These are phyloP conservation scores for Linnaemya vulpina DNA, from an alignment of 2,888 invertebrate genomes.

Conservation along the genomic window DNA sequence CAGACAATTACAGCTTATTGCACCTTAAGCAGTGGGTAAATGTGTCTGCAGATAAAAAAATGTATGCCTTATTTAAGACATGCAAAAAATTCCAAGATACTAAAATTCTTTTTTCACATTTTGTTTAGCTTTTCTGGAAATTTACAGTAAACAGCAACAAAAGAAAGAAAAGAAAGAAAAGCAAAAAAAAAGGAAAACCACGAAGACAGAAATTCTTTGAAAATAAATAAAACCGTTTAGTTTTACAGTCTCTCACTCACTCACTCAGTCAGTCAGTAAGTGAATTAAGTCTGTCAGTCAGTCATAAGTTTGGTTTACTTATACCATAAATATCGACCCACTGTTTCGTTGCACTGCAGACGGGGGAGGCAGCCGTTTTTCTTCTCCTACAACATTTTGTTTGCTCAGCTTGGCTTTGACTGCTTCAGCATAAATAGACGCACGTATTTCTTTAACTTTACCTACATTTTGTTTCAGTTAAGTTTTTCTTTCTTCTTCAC, in stretches of 20 bases:
- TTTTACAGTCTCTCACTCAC: conserved; percentile 44
- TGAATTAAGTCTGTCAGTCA: conserved; percentile 55
- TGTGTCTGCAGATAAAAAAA: conserved; percentile 48
- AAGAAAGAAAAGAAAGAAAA: background rate
- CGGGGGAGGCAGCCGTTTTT: conserved; percentile 15
- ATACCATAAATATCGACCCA: conserved; percentile 42
- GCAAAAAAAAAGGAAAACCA: background rate
- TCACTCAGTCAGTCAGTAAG: conserved; percentile 48
- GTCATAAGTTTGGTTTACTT: conserved; percentile 52
- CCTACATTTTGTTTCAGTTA: conserved; percentile 3
- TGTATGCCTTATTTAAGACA: conserved; percentile 47
- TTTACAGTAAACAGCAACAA: conserved; percentile 38
- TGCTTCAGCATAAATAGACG: conserved; percentile 43
- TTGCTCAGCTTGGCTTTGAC: conserved; percentile 18
- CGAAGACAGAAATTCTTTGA: conserved; percentile 49
- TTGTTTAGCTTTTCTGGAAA: conserved; percentile 35
- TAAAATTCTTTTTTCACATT: conserved; percentile 39
- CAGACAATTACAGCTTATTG: conserved; percentile 43
- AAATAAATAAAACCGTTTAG: conserved; percentile 59
- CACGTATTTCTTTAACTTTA: conserved; percentile 53
- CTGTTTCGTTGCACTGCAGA: conserved; percentile 23
- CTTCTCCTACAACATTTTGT: conserved; percentile 54
- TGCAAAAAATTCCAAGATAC: conserved; percentile 53
- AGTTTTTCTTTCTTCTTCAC: conserved; percentile 9
- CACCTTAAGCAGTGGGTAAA: conserved; percentile 50